These are phyloP conservation scores for Cetoscarus ocellatus DNA, from an alignment of 2,797 vertebrate genomes.

Conservation along the genomic window DNA sequence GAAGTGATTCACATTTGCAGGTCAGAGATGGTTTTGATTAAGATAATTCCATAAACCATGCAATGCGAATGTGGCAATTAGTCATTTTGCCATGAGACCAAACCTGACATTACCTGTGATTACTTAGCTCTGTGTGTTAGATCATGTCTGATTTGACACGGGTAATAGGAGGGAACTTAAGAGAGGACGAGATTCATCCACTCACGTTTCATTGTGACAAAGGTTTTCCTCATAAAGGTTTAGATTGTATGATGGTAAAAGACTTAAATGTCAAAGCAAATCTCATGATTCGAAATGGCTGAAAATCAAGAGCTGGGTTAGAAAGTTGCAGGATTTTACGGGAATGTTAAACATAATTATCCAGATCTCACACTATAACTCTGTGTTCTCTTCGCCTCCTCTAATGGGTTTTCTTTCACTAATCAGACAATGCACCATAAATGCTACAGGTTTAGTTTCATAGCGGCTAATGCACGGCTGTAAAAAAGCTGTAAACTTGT, in stretches of 20 bases:
- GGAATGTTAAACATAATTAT: constrained; percentile 25
- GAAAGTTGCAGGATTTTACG: constrained; percentile 30
- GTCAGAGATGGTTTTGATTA: constrained; percentile 30
- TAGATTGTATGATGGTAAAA: constrained; percentile 40
- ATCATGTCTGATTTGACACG: constrained; percentile 66
- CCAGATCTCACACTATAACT: constrained; percentile 3
- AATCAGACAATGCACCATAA: constrained; percentile 15
- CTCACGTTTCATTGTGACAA: constrained; percentile 59
- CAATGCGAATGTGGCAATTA: constrained; percentile 45
- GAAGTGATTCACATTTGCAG: constrained; percentile 34
- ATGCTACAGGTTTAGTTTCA: constrained; percentile 33
- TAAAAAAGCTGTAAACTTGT: constrained; percentile 41
- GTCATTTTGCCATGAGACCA: constrained; percentile 43
- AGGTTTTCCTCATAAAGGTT: constrained; percentile 54
- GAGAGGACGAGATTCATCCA: constrained; percentile 60
- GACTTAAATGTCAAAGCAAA: constrained; percentile 66
- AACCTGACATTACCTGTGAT: constrained; percentile 59
- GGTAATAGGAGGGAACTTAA: constrained; percentile 51
- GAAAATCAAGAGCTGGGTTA: constrained; percentile 31
- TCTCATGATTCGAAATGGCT: constrained; percentile 61
- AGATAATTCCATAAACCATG: constrained; percentile 44
- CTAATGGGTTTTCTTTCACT: constrained; percentile 18
- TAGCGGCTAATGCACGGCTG: constrained; percentile 18
- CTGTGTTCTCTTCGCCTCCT: constrained; percentile 9
- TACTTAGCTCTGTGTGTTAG: constrained; percentile 35